Base-by-base conservation (phyloP, 2,888 invertebrate genomes). In the Pterostichus niger region DNA sequence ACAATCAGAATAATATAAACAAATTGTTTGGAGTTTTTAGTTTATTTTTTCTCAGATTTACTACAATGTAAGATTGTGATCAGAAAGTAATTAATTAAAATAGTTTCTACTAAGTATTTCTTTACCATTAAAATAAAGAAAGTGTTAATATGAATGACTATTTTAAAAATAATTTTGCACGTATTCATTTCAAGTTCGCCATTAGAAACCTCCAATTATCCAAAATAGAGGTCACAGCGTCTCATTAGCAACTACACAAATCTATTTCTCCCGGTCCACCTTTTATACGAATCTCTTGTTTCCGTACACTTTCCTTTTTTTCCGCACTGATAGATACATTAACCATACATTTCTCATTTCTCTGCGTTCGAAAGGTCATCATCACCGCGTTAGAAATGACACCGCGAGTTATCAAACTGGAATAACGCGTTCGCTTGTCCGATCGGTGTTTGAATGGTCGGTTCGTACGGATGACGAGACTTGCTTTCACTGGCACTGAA, bases 401-500 rank as follows among this genome's bases (percentile, higher is more conserved):
- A 35, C 35, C 7, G 17, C 24, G 24, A 31, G 59, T 13, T 40
- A 64, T 64, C 33, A 64, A 64, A 64, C 40, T 64, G 40, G 64
- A 71, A 71, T 17, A 71, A 44, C 68, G 44, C 40, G 44, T 17
- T 71, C 44, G 17, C 15, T 71, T 0, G 13, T 1, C 6, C 2
- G 31, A 10, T 11, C 10, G 13, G 13, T 31, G 31, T 2, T 6
- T 15, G 31, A 11, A 24, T 59, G 6, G 9, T 61, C 9, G 9
- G 61, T 52, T 10, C 6, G 35, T 5, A n/a, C n/a, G 35, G 35
- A 35, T 2, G 2, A 17, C 3, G 17, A 56, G 56, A 56, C 11
- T 64, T 15, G 68, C 68, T 71, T 71, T 71, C 68, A 71, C 68
- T 44, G 5, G 44, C 46, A 24, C n/a, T 71, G 44, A 44, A 44